Conservation (phyloP, 2,888 invertebrate genomes). For the Caenorhabditis parvicauda region DNA sequence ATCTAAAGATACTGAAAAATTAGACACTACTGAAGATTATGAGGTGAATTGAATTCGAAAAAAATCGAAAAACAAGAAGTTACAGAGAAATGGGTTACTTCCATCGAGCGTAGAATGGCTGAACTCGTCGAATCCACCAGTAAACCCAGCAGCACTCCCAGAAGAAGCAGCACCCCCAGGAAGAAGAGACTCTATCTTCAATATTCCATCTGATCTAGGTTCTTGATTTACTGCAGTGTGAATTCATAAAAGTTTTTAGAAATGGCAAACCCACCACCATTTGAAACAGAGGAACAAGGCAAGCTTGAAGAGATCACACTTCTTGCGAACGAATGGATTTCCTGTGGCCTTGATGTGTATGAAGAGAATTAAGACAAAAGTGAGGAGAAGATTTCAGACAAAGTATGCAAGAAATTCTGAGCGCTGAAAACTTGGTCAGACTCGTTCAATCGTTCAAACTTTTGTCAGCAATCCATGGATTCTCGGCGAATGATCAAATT, state of each 20-base stretch:
- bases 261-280: conserved; percentile 13
- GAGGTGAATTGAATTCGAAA: conserved; percentile 14
- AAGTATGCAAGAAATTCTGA: conserved; percentile 12
- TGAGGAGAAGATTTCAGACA: background rate
- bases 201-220: no score
- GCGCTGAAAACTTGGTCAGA: conserved; percentile 1
- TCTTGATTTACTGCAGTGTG: conserved; percentile 4
- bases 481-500: conserved; percentile 6
- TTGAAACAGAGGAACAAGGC: conserved; percentile 16
- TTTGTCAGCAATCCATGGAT: conserved; percentile 9
- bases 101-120: conserved; percentile 40
- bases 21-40: conserved; percentile 41
- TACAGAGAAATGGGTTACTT: conserved; percentile 33
- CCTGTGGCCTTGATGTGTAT: conserved; percentile 8
- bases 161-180: conserved; percentile 10
- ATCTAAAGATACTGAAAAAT: conserved; percentile 19
- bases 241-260: background rate
- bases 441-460: conserved; percentile 13
- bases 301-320: conserved; percentile 19
- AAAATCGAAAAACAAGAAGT: background rate
- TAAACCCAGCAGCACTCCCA: conserved; percentile 19
- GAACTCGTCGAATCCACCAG: conserved; percentile 18
- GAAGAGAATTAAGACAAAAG: background rate
- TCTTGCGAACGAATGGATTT: conserved; percentile 15
- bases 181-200: conserved; percentile 16